Conservation (phyloP, 2,113 vertebrate species). For the Oryzias celebensis region DNA sequence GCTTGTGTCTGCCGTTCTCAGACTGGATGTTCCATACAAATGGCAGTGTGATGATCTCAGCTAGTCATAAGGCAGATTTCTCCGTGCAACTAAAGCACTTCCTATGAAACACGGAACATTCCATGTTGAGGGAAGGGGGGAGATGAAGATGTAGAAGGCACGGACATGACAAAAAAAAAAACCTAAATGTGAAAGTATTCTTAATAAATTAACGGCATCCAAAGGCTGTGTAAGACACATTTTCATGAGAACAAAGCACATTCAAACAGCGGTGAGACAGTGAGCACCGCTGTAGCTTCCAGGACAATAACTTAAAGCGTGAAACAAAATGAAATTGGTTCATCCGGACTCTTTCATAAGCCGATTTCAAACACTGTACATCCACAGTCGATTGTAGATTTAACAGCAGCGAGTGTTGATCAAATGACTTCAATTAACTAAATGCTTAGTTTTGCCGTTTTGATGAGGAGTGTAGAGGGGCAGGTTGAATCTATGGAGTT, state of each 20-base stretch:
- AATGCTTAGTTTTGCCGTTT: neutral
- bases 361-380: constrained; percentile 23
- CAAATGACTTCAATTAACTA: constrained; percentile 10
- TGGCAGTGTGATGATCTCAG: constrained; percentile 46
- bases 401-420: constrained; percentile 41
- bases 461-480: constrained; percentile 12
- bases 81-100: constrained; percentile 21
- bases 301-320: constrained; percentile 44
- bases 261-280: constrained; percentile 41
- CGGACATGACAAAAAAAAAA: constrained; percentile 36
- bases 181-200: constrained; percentile 20
- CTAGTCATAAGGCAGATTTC: constrained; percentile 59
- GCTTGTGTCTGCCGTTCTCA: constrained; percentile 31
- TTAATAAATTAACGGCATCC: neutral
- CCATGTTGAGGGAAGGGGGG: neutral
- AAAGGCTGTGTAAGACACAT: constrained; percentile 49
- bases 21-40: constrained; percentile 40
- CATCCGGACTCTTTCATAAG: neutral
- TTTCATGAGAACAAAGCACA: constrained; percentile 47
- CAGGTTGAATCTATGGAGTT: constrained; percentile 14
- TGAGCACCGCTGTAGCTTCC: constrained; percentile 36
- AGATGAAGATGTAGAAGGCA: constrained; percentile 43
- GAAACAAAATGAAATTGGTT: constrained; percentile 6
- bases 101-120: constrained; percentile 14
- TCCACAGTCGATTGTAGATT: constrained; percentile 29